A percentile compares a stretch with the other conserved stretches of the same genome.
Evolutionary conservation across 2,888 invertebrate genomes (phyloP).

Genomic region (Dryomyza anilis): DNA sequence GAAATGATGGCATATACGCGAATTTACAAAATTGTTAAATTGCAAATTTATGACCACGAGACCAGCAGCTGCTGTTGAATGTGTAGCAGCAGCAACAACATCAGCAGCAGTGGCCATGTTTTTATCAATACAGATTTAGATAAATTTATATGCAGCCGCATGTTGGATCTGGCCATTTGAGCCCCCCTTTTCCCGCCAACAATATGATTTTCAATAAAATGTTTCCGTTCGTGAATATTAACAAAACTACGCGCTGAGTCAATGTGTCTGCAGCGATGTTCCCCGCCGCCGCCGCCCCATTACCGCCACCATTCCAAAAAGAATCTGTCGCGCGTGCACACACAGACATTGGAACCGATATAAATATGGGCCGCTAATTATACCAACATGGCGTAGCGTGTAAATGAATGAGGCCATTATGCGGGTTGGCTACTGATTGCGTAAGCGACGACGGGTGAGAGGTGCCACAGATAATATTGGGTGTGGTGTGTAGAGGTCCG

Average conservation of each 20-base stretch:
- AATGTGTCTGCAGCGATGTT: background rate
- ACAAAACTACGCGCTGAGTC: constrained; percentile 4
- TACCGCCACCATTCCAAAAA: background rate
- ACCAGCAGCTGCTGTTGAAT: constrained; percentile 21
- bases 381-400: constrained; percentile 42
- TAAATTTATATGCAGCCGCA: too few relatives aligned
- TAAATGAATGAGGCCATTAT: constrained; percentile 50
- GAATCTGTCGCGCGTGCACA: background rate
- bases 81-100: background rate
- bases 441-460: background rate
- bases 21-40: constrained; percentile 15
- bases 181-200: too few relatives aligned
- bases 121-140: constrained; percentile 23
- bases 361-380: constrained; percentile 45
- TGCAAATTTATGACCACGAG: constrained; percentile 20
- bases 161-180: too few relatives aligned
- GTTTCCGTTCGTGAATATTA: constrained; percentile 7
- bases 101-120: constrained; percentile 5
- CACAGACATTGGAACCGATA: background rate
- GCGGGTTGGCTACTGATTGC: constrained; percentile 48
- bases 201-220: constrained; percentile 23
- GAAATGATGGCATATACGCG: background rate
- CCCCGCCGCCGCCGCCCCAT: background rate
- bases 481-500: background rate
- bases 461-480: too few relatives aligned